Base-by-base conservation (phyloP, 2,888 invertebrate genomes). In the Lasioglossum vierecki region DNA sequence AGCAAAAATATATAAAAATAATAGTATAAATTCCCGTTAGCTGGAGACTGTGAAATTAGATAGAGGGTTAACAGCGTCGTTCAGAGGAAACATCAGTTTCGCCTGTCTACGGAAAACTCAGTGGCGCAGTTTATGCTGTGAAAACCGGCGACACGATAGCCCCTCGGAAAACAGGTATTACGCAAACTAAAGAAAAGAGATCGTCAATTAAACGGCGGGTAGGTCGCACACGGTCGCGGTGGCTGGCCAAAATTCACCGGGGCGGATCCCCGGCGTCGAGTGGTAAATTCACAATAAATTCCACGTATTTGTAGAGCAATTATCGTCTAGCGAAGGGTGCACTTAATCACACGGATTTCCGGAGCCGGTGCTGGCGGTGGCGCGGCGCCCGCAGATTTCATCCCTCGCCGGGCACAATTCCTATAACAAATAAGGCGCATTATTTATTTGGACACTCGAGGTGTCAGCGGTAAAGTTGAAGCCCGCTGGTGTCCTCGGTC, bases 391-490 rank as follows among this genome's bases (percentile, higher is more conserved):
- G 63, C 87, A 83, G 90, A 89, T 90, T 88, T 90, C 85, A 84
- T 88, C 80, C 85, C 80, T 79, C 77, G 81, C 76, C 85, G 80
- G 84, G 70, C 70, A 70, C 87, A 86, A 88, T 90, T 89, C 78
- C 77, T 90, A 89, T 90, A 92, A 93, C 93, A 92, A 93, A 93
- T 93, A 93, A 93, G 91, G 91, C 84, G 88, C 91, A 93, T 93
- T 93, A 92, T 93, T 93, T 92, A 92, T 93, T 92, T 91, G 89
- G 91, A 92, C 92, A 90, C 91, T 92, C 88, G 91, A 91, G 88
- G 88, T 93, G 93, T 93, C 93, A 91, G 92, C 89, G 90, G 91
- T 91, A 92, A 91, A 92, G 92, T 92, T 89, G 89, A 91, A 91
- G 89, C 88, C 89, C 89, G 88, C 85, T 76, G 84, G 41, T 30